phyloP scores from a whole-genome alignment of 1,140 invertebrate species.

The Paraescarpia echinospica region DNA sequence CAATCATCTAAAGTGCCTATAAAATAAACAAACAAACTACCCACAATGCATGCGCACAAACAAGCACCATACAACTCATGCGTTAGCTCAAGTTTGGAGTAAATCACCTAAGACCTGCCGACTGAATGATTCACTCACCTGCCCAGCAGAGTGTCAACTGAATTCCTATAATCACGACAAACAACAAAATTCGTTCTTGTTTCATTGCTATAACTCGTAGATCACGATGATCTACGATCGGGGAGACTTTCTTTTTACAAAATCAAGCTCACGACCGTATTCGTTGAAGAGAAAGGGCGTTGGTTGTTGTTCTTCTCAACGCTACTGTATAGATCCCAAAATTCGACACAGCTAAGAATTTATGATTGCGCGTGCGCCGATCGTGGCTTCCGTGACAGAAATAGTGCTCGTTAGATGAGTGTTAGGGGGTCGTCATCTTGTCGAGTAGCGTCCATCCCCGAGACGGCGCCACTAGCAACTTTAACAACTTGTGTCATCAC shows the following conservation, averaged over 20 bases:
- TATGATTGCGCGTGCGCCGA: neutral
- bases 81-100: no score
- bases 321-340: neutral
- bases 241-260: neutral
- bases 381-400: neutral
- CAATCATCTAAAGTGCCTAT: no score
- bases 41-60: no score
- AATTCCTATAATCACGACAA: neutral
- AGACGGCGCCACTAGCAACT: neutral
- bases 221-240: neutral
- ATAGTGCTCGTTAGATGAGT: neutral
- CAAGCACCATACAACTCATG: no score
- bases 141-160: neutral
- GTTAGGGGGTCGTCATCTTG: neutral
- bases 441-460: neutral
- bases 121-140: neutral
- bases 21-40: no score
- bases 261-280: neutral
- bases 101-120: no score
- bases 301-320: slow-evolving; percentile 1
- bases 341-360: neutral
- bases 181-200: neutral
- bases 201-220: neutral
- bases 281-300: neutral
- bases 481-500: neutral